These are phyloP conservation scores for Mystacides longicornis DNA, from an alignment of 2,888 invertebrate genomes.

Conservation along the genomic window DNA sequence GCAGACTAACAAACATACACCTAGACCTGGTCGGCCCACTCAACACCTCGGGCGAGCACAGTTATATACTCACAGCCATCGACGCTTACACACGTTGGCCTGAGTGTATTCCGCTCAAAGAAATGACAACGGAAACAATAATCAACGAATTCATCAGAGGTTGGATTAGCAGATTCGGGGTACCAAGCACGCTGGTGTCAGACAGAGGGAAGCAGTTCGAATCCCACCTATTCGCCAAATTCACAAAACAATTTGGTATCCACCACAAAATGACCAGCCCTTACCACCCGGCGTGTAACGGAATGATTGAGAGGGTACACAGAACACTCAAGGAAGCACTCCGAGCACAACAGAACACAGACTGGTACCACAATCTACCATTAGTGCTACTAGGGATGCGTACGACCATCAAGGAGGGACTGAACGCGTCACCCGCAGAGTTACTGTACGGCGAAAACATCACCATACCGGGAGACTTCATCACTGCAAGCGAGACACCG, in stretches of 20 bases:
- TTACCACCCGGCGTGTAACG: slow-evolving; percentile 26
- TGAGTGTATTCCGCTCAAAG: slow-evolving; percentile 31
- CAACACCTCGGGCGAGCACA: background rate
- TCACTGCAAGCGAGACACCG: slow-evolving; percentile 6
- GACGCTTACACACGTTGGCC: slow-evolving; percentile 34
- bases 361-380: slow-evolving; percentile 28
- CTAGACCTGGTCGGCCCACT: slow-evolving; percentile 29
- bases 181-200: slow-evolving; percentile 22
- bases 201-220: slow-evolving; percentile 26
- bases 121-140: slow-evolving; percentile 5
- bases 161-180: slow-evolving; percentile 28
- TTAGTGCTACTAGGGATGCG: slow-evolving; percentile 30
- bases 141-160: slow-evolving; percentile 17
- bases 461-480: slow-evolving; percentile 28
- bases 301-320: slow-evolving; percentile 26
- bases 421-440: slow-evolving; percentile 27
- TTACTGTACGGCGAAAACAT: slow-evolving; percentile 27
- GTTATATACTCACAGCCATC: slow-evolving; percentile 27
- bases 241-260: slow-evolving; percentile 23
- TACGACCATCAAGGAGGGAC: slow-evolving; percentile 24
- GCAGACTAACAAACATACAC: slow-evolving; percentile 29
- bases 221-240: slow-evolving; percentile 17
- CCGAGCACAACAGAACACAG: slow-evolving; percentile 10
- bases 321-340: slow-evolving; percentile 26
- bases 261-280: slow-evolving; percentile 23